A percentile compares a stretch with the other conserved stretches of the same genome.
These are phyloP conservation scores for Teleopsis dalmanni DNA, from an alignment of 1,140 invertebrate genomes.

Conservation along the genomic window DNA sequence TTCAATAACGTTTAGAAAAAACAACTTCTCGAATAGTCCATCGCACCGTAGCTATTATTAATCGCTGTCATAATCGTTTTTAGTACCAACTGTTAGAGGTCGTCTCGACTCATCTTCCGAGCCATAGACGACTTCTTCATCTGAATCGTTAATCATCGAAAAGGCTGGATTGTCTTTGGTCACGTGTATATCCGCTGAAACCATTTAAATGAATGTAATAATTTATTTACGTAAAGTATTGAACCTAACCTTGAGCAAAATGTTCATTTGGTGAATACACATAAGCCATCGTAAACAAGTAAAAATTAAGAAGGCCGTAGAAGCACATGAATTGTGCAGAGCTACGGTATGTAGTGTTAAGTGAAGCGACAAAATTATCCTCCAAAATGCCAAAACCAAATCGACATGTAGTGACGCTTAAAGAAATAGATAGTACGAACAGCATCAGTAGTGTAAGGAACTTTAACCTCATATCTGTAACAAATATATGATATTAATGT, in stretches of 20 bases:
- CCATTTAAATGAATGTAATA: background rate
- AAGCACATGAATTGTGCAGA: slow-evolving; percentile 92
- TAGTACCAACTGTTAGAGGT: slow-evolving; percentile 53
- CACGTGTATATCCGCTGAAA: slow-evolving; percentile 67
- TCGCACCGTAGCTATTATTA: slow-evolving; percentile 36
- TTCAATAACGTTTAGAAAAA: background rate
- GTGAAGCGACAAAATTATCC: slow-evolving; percentile 86
- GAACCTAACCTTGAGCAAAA: slow-evolving; percentile 65
- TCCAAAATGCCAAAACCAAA: slow-evolving; percentile 84
- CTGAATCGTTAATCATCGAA: slow-evolving; percentile 97
- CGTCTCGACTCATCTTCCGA: slow-evolving; percentile 80
- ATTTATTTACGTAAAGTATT: background rate
- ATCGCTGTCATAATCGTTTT: slow-evolving; percentile 62
- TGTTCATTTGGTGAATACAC: slow-evolving; percentile 83
- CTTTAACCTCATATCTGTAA: slow-evolving; percentile 79
- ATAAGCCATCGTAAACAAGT: slow-evolving; percentile 88
- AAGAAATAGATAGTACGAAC: slow-evolving; percentile 71
- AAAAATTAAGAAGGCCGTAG: slow-evolving; percentile 92
- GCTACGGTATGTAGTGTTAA: slow-evolving; percentile 79
- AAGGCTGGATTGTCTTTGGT: slow-evolving; percentile 96
- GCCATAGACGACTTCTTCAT: slow-evolving; percentile 94
- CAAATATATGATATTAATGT: background rate
- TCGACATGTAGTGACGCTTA: slow-evolving; percentile 68
- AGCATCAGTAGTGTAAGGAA: slow-evolving; percentile 82
- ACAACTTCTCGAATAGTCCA: too few relatives aligned